Base-by-base conservation (phyloP, 2,113 vertebrate genomes). In the Corydoras sp. region DNA sequence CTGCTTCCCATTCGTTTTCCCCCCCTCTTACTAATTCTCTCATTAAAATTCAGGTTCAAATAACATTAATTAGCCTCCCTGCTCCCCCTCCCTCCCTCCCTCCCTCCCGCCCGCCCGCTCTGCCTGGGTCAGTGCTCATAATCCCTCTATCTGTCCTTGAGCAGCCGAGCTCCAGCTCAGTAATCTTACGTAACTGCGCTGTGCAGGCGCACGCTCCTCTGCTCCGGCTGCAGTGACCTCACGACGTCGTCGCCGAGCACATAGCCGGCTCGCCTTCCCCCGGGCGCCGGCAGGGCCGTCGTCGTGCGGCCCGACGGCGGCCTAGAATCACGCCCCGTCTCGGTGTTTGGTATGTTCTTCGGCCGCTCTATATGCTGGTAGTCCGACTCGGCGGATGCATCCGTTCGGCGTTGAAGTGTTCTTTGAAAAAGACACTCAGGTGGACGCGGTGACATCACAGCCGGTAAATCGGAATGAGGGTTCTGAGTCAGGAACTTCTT, bases 61-160 rank as follows among this genome's bases (percentile, higher is more conserved):
- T 73, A 73, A 60, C 71, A 43, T 73, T 66, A 66, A 73, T 73
- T 73, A 65, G 29, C 63, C 55, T 73, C 54, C 29, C 62, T 51
- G 43, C 63, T 54, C 59, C 14, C 59, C 30, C 59, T 32, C 63
- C 49, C 58, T 62, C 18, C 12, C 59, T 32, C 59, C 30, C 59
- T 32, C 63, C 49, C 58, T 62, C 18, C 12, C 61, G 54, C 62
- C 50, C 68, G 29, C 56, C 49, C 68, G 54, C 58, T 66, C 62
- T 60, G 62, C 56, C 58, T 66, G 68, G 74, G 68, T 76, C 74
- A 76, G 61, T 71, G 62, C 62, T 65, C 63, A 63, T 49, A 65
- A 54, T 54, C 74, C 62, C 59, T 69, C 65, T 49, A 62, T 54
- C 55, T 76, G 68, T 76, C 74, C 68, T 71, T 76, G 55, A 76